A percentile compares a stretch with the other conserved stretches of the same genome.
These are phyloP conservation scores for Eulacestoma nigropectus DNA, from an alignment of 2,113 vertebrate species.

Conservation along the genomic window DNA sequence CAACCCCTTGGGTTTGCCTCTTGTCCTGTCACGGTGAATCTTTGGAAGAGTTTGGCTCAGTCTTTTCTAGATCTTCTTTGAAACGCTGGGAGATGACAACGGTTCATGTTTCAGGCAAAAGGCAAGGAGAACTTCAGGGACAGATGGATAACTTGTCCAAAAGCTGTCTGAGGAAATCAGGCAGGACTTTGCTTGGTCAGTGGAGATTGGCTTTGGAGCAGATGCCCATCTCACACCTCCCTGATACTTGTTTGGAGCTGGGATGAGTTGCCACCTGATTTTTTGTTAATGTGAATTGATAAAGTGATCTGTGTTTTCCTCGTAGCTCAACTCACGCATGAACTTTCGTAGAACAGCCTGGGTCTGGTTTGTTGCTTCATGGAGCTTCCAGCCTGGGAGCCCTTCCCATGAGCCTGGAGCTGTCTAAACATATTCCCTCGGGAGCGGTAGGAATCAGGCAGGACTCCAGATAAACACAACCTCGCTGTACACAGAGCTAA, in stretches of 20 bases:
- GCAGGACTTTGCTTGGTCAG: neutral
- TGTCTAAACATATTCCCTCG: neutral
- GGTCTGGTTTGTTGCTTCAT: neutral
- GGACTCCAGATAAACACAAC: neutral
- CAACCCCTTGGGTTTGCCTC: neutral
- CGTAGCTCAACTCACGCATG: neutral
- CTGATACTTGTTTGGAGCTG: fast-evolving
- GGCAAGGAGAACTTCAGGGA: neutral
- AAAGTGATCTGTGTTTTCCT: neutral
- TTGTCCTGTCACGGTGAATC: neutral
- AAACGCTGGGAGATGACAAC: neutral
- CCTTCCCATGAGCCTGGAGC: neutral
- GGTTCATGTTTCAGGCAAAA: neutral
- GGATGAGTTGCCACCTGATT: neutral
- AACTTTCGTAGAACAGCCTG: neutral
- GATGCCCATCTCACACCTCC: neutral
- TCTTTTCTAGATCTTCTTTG: neutral
- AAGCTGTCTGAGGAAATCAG: neutral
- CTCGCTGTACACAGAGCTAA: neutral
- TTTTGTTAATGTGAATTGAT: neutral
- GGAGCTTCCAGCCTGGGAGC: neutral
- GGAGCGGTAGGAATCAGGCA: neutral
- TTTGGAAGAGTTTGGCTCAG: neutral
- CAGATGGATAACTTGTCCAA: neutral
- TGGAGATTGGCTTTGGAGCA: neutral